Evolutionary conservation across 2,797 vertebrate genomes (phyloP).

Genomic region (Propithecus deckenii): DNA sequence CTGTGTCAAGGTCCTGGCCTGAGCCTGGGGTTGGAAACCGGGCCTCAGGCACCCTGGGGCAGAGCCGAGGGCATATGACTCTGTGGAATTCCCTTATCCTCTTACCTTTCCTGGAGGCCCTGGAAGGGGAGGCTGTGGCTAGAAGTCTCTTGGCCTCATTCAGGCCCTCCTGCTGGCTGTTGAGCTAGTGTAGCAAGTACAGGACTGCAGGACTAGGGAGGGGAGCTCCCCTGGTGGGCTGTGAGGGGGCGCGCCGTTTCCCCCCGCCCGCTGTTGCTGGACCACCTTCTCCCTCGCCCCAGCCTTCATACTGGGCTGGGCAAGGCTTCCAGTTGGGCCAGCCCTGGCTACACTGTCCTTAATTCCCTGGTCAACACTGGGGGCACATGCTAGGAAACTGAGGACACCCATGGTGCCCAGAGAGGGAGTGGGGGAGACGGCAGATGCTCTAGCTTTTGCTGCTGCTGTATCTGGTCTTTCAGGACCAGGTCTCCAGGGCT

Average conservation of each 20-base stretch:
- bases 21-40: background rate
- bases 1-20: background rate
- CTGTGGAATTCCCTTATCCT: background rate
- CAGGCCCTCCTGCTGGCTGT: background rate
- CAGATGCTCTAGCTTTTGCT: background rate
- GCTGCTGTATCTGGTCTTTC: background rate
- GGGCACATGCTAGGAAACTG: background rate
- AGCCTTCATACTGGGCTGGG: background rate
- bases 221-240: background rate
- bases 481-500: background rate
- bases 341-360: background rate
- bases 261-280: background rate
- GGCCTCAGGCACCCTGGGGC: background rate
- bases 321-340: background rate
- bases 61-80: background rate
- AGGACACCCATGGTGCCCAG: background rate
- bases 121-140: background rate
- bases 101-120: background rate
- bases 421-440: background rate
- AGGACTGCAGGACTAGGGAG: background rate
- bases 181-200: background rate
- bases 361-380: background rate
- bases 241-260: rapidly evolving
- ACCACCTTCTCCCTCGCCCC: background rate
- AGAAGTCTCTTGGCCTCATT: background rate